phyloP scores from a whole-genome alignment of 2,888 invertebrate species.

The Euzetes globulus region DNA sequence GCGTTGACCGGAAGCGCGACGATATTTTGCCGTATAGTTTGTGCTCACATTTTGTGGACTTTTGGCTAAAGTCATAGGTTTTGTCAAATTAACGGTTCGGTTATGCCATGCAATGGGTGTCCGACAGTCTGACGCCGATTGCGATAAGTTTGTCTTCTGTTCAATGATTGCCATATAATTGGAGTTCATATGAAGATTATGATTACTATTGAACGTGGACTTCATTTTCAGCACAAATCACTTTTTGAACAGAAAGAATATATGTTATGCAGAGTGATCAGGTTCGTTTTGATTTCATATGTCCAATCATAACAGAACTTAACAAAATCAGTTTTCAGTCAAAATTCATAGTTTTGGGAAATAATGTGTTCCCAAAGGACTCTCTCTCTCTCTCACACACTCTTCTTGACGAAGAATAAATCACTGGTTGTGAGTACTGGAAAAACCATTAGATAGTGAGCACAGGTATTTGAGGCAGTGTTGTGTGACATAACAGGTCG shows the following conservation, averaged over 20 bases:
- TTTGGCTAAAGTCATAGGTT: conserved; percentile 16
- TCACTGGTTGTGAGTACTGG: conserved; percentile 6
- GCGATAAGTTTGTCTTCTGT: conserved; percentile 27
- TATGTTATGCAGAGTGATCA: too few relatives aligned
- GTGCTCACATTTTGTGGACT: background rate
- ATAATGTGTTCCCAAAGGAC: background rate
- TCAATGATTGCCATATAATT: conserved; percentile 4
- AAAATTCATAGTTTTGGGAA: too few relatives aligned
- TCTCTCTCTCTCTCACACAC: conserved; percentile 4
- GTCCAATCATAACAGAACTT: background rate
- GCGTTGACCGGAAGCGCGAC: conserved; percentile 5
- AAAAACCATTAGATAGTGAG: background rate
- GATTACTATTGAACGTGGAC: background rate
- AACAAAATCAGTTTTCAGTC: background rate
- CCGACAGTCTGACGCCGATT: conserved; percentile 29
- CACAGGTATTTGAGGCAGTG: conserved; percentile 15
- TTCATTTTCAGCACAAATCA: conserved; percentile 2
- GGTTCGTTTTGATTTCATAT: too few relatives aligned
- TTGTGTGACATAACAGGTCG: conserved; percentile 21
- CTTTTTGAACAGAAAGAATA: too few relatives aligned
- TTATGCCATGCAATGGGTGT: conserved; percentile 41
- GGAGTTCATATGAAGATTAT: background rate
- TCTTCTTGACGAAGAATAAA: background rate
- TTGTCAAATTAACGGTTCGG: conserved; percentile 37
- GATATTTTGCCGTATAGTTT: conserved; percentile 3